Conservation (phyloP, 2,888 invertebrate genomes). For the Phortica okadai region DNA sequence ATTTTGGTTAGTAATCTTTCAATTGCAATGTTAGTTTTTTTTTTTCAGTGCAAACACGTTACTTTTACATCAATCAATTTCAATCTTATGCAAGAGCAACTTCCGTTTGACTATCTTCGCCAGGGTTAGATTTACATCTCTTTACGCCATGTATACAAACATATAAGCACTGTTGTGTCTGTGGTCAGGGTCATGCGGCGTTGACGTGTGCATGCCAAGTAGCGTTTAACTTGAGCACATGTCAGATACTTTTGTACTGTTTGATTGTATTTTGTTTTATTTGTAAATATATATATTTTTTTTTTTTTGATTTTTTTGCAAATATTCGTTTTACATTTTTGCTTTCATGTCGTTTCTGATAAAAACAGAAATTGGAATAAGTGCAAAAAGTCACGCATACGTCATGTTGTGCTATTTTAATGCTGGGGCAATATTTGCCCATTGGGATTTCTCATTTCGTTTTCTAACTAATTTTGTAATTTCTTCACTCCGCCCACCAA, state of each 20-base stretch:
- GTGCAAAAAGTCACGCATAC: conserved; percentile 8
- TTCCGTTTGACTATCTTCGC: not conserved
- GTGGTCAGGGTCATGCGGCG: conserved; percentile 59
- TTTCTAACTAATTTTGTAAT: not conserved
- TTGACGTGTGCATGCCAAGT: conserved; percentile 30
- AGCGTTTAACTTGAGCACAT: conserved; percentile 26
- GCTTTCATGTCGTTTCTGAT: not conserved
- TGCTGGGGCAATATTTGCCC: not conserved
- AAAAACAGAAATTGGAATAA: not conserved
- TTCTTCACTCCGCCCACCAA: not conserved
- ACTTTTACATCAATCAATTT: not conserved
- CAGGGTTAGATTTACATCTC: not conserved
- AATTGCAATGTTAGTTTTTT: not conserved
- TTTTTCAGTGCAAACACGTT: not conserved
- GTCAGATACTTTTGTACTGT: not conserved
- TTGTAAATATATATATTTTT: conserved; percentile 9
- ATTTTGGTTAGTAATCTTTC: not conserved
- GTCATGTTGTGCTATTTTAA: conserved; percentile 7
- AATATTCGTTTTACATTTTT: conserved; percentile 34
- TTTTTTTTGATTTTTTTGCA: conserved; percentile 29
- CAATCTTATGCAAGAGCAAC: not conserved
- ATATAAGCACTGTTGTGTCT: conserved; percentile 54
- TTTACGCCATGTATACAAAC: conserved; percentile 31
- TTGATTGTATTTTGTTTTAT: conserved; percentile 30
- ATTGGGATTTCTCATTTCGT: not conserved